Base-by-base conservation (phyloP, 1,140 invertebrate species). In the Drosophila sturtevanti region DNA sequence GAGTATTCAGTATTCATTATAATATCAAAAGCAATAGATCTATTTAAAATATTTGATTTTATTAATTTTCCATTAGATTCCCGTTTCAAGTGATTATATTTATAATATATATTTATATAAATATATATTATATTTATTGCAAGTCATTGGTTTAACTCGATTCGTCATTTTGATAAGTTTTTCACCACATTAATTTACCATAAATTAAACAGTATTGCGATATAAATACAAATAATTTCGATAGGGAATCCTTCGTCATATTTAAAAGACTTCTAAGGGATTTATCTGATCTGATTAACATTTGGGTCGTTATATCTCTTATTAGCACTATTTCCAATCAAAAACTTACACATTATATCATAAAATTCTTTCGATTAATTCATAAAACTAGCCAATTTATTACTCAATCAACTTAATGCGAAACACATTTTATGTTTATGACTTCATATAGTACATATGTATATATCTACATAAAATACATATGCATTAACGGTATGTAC, bases 351-450 rank as follows among this genome's bases (percentile, higher is more conserved):
- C 10, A 12, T 35, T 1, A 14, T 21, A 48, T 11, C 14, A 16
- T 11, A 48, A 48, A 48, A 48, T 48, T 48, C 58, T 37, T 61
- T 63, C 61, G 62, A 74, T 72, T 63, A 54, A 78, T 78, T 87
- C 64, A 71, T 68, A 84, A 70, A 65, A 48, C 21, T 21, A 52
- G 54, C n/a, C 37, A 54, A 78, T 87, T 85, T 81, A 86, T 86
- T 62, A 75, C 74, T 75, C 78, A 86, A 86, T 86, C 79, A 86
- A 79, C 76, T 65, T 67, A 73, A 81, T 77, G 67, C 55, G 44
- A 27, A 66, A 66, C 48, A 77, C 80, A 68, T 77, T 73, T 78
- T 54, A 61, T 60, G 54, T 86, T 87, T 78, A 87, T 71, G 75
- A 66, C 66, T 59, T 62, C 24, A 41, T 21, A 38, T 38, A 52